Evolutionary conservation across 2,113 vertebrate species (phyloP).

Genomic region (Halichoeres trimaculatus): DNA sequence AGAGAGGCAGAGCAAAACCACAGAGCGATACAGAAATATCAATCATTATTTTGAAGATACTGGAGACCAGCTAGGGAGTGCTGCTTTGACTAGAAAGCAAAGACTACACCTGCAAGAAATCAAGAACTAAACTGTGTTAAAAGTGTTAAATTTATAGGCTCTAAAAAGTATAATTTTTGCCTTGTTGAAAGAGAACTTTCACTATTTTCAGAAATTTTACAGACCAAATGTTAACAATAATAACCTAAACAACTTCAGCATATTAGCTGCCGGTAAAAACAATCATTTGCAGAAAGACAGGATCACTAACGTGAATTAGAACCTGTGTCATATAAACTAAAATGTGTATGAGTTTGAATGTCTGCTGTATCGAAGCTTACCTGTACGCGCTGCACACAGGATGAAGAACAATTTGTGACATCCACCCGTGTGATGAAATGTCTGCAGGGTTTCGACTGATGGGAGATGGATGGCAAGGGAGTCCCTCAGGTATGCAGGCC

Average conservation of each 20-base stretch:
- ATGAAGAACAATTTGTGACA: background rate
- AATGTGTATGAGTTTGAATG: background rate
- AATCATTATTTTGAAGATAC: background rate
- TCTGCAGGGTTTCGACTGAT: constrained; percentile 30
- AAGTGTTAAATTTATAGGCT: accelerated
- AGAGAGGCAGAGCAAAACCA: constrained; percentile 7
- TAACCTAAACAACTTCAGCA: background rate
- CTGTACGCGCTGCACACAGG: background rate
- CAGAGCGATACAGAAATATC: background rate
- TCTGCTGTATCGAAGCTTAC: background rate
- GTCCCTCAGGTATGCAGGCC: constrained; percentile 50
- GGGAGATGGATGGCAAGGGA: constrained; percentile 32
- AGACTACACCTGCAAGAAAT: too few species aligned
- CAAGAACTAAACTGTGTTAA: background rate
- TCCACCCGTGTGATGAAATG: constrained; percentile 17
- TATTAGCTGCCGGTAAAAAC: background rate
- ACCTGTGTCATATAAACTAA: background rate
- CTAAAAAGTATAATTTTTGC: background rate
- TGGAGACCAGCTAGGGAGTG: background rate
- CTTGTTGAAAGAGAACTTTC: background rate
- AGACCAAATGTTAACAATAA: background rate
- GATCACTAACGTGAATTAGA: too few species aligned
- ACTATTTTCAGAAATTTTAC: background rate
- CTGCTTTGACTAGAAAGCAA: background rate
- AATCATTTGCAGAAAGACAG: too few species aligned